These are phyloP conservation scores for Drosophila mayaguana DNA, from an alignment of 2,888 invertebrate species.

Conservation along the genomic window DNA sequence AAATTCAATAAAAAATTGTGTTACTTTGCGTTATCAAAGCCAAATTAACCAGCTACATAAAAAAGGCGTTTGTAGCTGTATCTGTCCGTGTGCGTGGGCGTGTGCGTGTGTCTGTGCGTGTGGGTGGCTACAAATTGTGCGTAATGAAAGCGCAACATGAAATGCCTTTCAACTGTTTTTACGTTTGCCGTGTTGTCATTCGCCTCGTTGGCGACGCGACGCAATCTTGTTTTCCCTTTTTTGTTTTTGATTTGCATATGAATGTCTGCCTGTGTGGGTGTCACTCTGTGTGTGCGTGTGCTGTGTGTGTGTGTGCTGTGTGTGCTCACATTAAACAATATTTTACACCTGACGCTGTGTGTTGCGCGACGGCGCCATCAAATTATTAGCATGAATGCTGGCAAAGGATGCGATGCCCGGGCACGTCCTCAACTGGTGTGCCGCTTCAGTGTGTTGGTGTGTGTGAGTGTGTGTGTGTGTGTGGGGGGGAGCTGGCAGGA, in stretches of 20 bases:
- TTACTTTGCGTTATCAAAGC: conserved; percentile 63
- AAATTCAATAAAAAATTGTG: conserved; percentile 50
- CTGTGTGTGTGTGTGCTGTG: conserved; percentile 8
- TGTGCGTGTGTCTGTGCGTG: background rate
- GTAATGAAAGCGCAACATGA: conserved; percentile 76
- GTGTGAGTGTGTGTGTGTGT: conserved; percentile 6
- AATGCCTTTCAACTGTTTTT: conserved; percentile 67
- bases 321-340: conserved; percentile 68
- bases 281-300: background rate
- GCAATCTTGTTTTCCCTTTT: conserved; percentile 15
- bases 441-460: conserved; percentile 2
- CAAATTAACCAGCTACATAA: conserved; percentile 56
- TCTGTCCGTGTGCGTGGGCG: background rate
- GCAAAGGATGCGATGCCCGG: conserved; percentile 62
- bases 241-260: conserved; percentile 66
- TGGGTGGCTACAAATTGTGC: conserved; percentile 61
- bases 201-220: conserved; percentile 22
- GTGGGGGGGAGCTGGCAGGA: conserved; percentile 54
- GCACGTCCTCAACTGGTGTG: conserved; percentile 28
- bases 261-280: conserved; percentile 28
- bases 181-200: conserved; percentile 27
- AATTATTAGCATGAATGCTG: conserved; percentile 80
- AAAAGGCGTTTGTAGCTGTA: background rate
- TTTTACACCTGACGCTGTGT: conserved; percentile 77
- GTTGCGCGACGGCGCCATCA: conserved; percentile 53